A percentile compares a stretch with the other conserved stretches of the same genome.
phyloP scores from a whole-genome alignment of 37 sponge, comb jelly and placozoan species.

The Diacarnus erythraeanus region DNA sequence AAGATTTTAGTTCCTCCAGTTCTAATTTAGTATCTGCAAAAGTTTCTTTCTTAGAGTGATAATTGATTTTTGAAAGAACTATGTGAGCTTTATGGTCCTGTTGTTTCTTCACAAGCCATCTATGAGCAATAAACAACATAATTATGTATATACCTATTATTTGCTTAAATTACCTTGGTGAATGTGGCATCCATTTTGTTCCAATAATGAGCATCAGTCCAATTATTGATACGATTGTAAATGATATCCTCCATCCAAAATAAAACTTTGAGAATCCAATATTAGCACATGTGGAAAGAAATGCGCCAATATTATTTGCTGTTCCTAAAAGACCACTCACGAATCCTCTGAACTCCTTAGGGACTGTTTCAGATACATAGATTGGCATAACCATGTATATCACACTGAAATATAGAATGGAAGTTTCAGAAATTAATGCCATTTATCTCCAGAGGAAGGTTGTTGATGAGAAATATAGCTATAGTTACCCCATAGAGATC shows the following conservation, averaged over 20 bases:
- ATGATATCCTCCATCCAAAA: slow-evolving; percentile 8
- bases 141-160: too few species aligned
- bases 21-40: neutral
- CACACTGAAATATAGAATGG: neutral
- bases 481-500: neutral
- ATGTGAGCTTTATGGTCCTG: neutral
- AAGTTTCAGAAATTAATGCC: neutral
- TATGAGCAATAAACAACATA: too few species aligned
- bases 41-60: neutral
- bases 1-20: neutral
- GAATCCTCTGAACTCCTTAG: slow-evolving; percentile 3
- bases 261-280: neutral
- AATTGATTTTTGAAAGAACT: neutral
- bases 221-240: neutral
- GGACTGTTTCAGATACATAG: slow-evolving; percentile 4
- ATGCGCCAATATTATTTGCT: neutral
- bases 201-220: neutral
- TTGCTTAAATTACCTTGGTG: slow-evolving; percentile 8
- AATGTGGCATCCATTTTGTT: slow-evolving; percentile 3
- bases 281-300: neutral
- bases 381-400: slow-evolving; percentile 18
- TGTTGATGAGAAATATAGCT: neutral
- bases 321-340: neutral
- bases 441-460: too few species aligned
- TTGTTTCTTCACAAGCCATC: neutral